These are phyloP conservation scores for Eurytoma adleriae DNA, from an alignment of 2,888 invertebrate species.

Conservation along the genomic window DNA sequence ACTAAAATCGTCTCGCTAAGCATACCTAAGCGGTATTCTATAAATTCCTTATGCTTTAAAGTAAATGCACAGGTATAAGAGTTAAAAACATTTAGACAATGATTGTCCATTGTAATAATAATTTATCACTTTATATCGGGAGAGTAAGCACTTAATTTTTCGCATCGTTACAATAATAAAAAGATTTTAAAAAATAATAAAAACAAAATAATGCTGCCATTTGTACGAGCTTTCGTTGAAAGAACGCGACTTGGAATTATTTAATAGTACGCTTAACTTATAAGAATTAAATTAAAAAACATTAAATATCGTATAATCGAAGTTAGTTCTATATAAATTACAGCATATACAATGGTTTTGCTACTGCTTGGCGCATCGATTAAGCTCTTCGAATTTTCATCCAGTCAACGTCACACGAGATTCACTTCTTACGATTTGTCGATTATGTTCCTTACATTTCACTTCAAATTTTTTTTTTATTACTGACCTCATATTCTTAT, in stretches of 20 bases:
- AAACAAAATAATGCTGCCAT: slow-evolving; percentile 57
- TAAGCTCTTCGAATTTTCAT: slow-evolving; percentile 36
- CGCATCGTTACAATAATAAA: slow-evolving; percentile 19
- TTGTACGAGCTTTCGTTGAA: slow-evolving; percentile 56
- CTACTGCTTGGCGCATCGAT: slow-evolving; percentile 41
- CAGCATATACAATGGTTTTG: slow-evolving; percentile 60
- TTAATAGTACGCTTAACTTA: slow-evolving; percentile 41
- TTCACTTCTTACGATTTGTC: slow-evolving; percentile 5
- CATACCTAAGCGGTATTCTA: slow-evolving; percentile 56
- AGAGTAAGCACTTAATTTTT: slow-evolving; percentile 50
- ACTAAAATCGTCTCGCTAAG: slow-evolving; percentile 53
- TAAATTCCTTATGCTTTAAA: slow-evolving; percentile 50
- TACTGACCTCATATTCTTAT: not conserved
- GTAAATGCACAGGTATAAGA: slow-evolving; percentile 54
- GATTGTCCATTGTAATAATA: slow-evolving; percentile 46
- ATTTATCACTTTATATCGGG: slow-evolving; percentile 57
- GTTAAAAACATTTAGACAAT: slow-evolving; percentile 51
- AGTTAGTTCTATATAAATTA: slow-evolving; percentile 61
- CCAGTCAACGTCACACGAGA: slow-evolving; percentile 18
- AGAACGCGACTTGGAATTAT: slow-evolving; percentile 48
- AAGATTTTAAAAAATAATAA: slow-evolving; percentile 41
- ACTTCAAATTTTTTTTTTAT: slow-evolving; percentile 35
- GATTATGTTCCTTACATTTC: slow-evolving; percentile 58
- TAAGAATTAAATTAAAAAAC: slow-evolving; percentile 64
- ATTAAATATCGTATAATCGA: slow-evolving; percentile 58